Conservation (phyloP, 37 sponge, comb jelly and placozoan species). For the Mnemiopsis leidyi region DNA sequence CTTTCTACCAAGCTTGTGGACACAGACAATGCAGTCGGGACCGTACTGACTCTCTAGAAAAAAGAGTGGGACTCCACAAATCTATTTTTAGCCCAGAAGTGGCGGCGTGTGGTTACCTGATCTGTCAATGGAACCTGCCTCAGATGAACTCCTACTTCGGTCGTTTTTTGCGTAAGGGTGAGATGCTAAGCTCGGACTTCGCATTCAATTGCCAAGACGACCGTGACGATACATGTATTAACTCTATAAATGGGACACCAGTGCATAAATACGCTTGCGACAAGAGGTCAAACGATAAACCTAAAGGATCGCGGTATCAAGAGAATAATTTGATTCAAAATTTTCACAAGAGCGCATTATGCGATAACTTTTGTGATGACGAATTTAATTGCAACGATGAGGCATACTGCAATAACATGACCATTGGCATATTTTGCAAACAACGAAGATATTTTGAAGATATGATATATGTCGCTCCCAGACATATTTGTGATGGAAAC, state of each 20-base stretch:
- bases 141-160: neutral
- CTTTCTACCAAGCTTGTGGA: constrained; percentile 25
- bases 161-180: neutral
- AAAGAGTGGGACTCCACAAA: no score
- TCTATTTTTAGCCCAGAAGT: neutral
- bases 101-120: neutral
- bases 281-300: neutral
- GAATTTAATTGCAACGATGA: neutral
- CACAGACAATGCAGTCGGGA: neutral
- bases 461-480: neutral
- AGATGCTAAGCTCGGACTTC: neutral
- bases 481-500: neutral
- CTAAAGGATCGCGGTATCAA: neutral
- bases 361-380: no score
- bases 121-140: neutral
- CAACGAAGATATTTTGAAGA: neutral
- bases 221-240: neutral
- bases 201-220: neutral
- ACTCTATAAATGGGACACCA: neutral
- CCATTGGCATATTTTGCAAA: neutral
- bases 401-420: neutral
- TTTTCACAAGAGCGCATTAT: neutral
- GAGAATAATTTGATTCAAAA: neutral
- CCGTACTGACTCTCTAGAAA: neutral
- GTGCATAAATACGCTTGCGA: neutral